Evolutionary conservation across 2,888 invertebrate genomes (phyloP).

Genomic region (Teleogryllus oceanicus): DNA sequence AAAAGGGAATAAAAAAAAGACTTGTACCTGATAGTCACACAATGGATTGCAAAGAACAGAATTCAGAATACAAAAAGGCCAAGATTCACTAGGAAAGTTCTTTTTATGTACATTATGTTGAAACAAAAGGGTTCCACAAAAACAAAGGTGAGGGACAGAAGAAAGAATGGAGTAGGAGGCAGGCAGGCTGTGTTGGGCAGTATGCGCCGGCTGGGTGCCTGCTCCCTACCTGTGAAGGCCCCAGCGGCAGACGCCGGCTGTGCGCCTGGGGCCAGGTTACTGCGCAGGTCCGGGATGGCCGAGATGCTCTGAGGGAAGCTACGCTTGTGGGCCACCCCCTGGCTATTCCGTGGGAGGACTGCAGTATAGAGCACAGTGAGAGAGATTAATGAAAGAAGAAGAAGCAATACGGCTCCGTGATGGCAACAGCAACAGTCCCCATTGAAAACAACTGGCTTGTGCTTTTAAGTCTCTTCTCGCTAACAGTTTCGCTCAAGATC

Average conservation of each 20-base stretch:
- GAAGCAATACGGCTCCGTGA: conserved; percentile 34
- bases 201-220: background rate
- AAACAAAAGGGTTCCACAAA: background rate
- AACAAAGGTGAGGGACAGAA: background rate
- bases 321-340: conserved; percentile 80
- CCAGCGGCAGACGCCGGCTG: conserved; percentile 33
- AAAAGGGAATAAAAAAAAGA: too few species aligned
- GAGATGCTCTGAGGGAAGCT: conserved; percentile 79
- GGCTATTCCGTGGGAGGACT: conserved; percentile 62
- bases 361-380: conserved; percentile 30
- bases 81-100: too few species aligned
- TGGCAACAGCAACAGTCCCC: conserved; percentile 30
- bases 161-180: background rate
- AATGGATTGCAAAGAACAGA: too few species aligned
- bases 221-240: conserved; percentile 53
- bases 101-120: too few species aligned
- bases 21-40: too few species aligned
- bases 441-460: background rate
- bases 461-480: too few species aligned
- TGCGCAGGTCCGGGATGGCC: conserved; percentile 84
- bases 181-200: background rate
- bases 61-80: too few species aligned
- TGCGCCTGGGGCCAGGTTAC: conserved; percentile 48
- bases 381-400: conserved; percentile 33
- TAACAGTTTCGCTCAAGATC: too few species aligned